Conservation (phyloP, 2,888 invertebrate genomes). For the Pyrocoelia pectoralis region DNA sequence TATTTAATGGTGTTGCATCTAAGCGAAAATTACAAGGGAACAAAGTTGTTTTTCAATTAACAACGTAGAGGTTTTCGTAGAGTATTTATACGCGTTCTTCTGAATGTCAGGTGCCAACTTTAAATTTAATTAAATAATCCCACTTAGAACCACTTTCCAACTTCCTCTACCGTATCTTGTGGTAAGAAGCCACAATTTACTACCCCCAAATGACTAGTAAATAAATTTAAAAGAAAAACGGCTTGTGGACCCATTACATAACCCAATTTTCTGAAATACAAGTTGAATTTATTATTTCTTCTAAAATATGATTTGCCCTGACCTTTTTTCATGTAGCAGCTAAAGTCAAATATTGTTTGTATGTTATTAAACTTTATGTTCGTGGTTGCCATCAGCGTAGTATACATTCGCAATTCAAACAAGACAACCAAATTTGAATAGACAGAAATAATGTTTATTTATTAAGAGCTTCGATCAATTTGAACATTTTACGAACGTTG, state of each 20-base stretch:
- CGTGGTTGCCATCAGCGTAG: too few relatives aligned
- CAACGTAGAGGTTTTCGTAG: not conserved
- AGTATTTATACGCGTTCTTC: slow-evolving; percentile 1
- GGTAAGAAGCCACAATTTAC: slow-evolving; percentile 6
- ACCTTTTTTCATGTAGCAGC: too few relatives aligned
- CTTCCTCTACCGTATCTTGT: not conserved
- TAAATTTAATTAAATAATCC: slow-evolving; percentile 10
- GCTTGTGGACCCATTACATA: not conserved
- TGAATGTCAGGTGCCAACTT: slow-evolving; percentile 7
- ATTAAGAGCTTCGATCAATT: too few relatives aligned
- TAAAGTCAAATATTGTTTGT: too few relatives aligned
- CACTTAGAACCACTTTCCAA: slow-evolving; percentile 10
- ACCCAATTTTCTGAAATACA: not conserved
- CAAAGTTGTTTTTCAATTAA: not conserved
- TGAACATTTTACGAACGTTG: too few relatives aligned
- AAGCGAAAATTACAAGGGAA: not conserved
- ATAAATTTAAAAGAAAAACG: slow-evolving; percentile 7
- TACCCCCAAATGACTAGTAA: slow-evolving; percentile 6
- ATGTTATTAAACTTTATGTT: too few relatives aligned
- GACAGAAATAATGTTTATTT: too few relatives aligned
- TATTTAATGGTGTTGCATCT: not conserved
- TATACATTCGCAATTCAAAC: too few relatives aligned
- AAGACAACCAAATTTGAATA: too few relatives aligned
- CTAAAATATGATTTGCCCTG: too few relatives aligned
- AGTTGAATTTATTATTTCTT: not conserved